These are phyloP conservation scores for Dipodomys spectabilis DNA, from an alignment of 2,113 vertebrate genomes.

Conservation along the genomic window DNA sequence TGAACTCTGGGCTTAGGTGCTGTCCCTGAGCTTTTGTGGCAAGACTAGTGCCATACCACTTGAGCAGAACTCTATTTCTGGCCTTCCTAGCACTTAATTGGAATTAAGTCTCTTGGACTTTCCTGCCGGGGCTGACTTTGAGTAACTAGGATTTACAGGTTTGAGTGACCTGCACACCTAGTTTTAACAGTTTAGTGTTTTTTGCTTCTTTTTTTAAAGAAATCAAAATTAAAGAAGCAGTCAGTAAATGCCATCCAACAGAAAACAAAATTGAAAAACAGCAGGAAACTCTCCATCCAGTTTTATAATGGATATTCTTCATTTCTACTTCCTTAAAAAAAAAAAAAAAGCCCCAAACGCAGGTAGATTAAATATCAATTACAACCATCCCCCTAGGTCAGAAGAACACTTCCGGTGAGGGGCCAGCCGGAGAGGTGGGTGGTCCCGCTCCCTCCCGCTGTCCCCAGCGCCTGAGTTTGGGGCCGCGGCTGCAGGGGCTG, in stretches of 20 bases:
- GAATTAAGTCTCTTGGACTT: too few species aligned
- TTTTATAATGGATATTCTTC: constrained; percentile 3
- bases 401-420: background rate
- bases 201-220: background rate
- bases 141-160: too few species aligned
- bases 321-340: background rate
- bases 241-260: background rate
- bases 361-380: background rate
- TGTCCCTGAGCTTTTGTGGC: too few species aligned
- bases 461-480: background rate
- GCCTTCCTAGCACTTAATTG: too few species aligned
- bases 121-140: too few species aligned
- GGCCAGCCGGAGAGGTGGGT: background rate
- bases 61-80: too few species aligned
- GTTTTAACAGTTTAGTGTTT: too few species aligned
- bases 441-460: background rate
- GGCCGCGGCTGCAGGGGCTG: background rate
- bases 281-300: background rate
- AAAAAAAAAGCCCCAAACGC: background rate
- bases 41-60: too few species aligned
- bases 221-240: constrained; percentile 11
- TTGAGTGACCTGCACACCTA: too few species aligned
- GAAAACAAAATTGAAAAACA: background rate
- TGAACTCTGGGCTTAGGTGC: too few species aligned
- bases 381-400: background rate